Conservation (phyloP, 1,140 invertebrate genomes). For the Monomorium pharaonis region DNA sequence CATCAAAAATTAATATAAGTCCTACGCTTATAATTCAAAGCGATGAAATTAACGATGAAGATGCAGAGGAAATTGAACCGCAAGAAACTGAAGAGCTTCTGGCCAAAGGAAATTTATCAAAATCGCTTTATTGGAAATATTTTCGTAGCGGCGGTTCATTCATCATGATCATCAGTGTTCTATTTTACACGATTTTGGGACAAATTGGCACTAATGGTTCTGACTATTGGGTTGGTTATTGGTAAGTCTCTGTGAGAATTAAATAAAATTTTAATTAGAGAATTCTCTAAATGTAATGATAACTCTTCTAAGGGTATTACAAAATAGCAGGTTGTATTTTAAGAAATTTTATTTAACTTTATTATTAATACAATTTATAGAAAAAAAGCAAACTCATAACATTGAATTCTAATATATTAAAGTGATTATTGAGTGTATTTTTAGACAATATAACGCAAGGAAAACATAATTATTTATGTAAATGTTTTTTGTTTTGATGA, state of each 20-base stretch:
- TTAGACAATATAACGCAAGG: too few relatives aligned
- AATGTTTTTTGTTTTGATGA: too few relatives aligned
- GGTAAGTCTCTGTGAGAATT: constrained; percentile 60
- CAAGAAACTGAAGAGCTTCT: constrained; percentile 87
- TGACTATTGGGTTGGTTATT: constrained; percentile 88
- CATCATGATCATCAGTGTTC: constrained; percentile 81
- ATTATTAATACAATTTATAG: too few relatives aligned
- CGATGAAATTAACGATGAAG: constrained; percentile 64
- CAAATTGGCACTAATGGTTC: constrained; percentile 85
- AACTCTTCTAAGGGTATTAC: too few relatives aligned
- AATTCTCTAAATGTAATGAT: too few relatives aligned
- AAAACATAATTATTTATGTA: too few relatives aligned
- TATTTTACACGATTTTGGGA: constrained; percentile 83
- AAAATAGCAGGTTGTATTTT: too few relatives aligned
- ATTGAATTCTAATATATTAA: too few relatives aligned
- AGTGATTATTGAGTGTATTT: too few relatives aligned
- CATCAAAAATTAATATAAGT: constrained; percentile 9
- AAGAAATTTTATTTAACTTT: too few relatives aligned
- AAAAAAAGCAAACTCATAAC: too few relatives aligned
- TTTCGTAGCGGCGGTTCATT: constrained; percentile 86
- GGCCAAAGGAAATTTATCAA: constrained; percentile 86
- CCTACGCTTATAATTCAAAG: background rate
- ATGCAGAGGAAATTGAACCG: constrained; percentile 83
- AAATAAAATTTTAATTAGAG: too few relatives aligned
- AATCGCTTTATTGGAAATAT: constrained; percentile 85